phyloP scores from a whole-genome alignment of 2,888 invertebrate species.

The Hipparchia semele region DNA sequence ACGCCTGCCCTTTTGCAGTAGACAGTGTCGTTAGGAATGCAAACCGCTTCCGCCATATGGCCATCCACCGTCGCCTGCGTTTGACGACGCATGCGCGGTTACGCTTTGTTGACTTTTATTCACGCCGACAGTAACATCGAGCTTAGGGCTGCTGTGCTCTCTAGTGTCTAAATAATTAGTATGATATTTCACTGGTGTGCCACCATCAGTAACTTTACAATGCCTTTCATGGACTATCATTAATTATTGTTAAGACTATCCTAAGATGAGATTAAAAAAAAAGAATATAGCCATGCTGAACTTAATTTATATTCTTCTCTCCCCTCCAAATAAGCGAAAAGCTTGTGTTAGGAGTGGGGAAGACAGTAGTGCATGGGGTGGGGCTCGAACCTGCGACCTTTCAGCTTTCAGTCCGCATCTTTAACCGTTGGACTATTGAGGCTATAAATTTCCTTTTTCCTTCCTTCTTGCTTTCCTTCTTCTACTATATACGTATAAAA shows the following conservation, averaged over 20 bases:
- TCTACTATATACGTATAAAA: too few species aligned
- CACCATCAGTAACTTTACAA: not conserved
- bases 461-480: too few species aligned
- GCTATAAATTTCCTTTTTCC: too few species aligned
- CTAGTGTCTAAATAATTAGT: not conserved
- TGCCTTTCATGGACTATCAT: not conserved
- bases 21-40: conserved; percentile 51
- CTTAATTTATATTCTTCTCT: too few species aligned
- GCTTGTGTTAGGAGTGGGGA: too few species aligned
- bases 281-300: too few species aligned
- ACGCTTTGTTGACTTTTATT: conserved; percentile 25
- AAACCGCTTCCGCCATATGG: conserved; percentile 72
- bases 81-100: conserved; percentile 47
- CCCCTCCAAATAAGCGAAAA: too few species aligned
- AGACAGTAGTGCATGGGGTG: too few species aligned
- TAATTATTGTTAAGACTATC: not conserved
- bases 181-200: not conserved
- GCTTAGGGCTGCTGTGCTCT: conserved; percentile 18
- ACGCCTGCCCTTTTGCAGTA: not conserved
- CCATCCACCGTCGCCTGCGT: conserved; percentile 54
- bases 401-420: too few species aligned
- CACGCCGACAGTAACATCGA: conserved; percentile 14
- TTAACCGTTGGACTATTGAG: too few species aligned
- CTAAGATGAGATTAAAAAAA: too few species aligned
- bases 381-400: too few species aligned